These are phyloP conservation scores for Helogale parvula DNA, from an alignment of 2,113 vertebrate genomes.

Conservation along the genomic window DNA sequence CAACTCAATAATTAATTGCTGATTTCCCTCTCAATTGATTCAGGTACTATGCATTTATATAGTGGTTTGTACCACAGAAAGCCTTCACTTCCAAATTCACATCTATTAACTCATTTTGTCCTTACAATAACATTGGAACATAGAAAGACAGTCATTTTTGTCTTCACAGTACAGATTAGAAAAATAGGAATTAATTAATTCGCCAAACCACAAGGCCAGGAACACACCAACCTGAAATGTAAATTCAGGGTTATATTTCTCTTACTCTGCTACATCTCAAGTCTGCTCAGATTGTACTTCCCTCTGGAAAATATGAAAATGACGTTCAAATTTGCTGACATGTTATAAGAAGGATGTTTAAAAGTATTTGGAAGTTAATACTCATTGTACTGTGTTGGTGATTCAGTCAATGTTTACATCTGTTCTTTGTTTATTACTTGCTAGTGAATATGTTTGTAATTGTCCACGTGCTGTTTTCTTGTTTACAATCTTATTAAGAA, in stretches of 20 bases:
- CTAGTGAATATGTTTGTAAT: background rate
- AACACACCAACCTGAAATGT: rapidly evolving
- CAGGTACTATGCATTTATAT: background rate
- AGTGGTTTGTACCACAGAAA: background rate
- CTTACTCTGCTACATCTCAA: background rate
- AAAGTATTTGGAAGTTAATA: background rate
- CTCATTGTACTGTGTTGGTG: background rate
- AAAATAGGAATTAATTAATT: background rate
- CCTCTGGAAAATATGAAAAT: background rate
- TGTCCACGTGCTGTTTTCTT: background rate
- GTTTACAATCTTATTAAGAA: background rate
- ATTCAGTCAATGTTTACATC: background rate
- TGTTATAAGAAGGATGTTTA: background rate
- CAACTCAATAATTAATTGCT: background rate
- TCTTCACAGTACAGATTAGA: background rate
- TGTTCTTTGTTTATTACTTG: conserved; percentile 21
- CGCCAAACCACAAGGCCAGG: background rate
- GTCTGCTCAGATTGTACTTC: background rate
- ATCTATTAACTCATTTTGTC: background rate
- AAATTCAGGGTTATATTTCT: background rate
- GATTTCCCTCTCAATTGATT: background rate
- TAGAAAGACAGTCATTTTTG: background rate
- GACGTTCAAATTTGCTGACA: background rate
- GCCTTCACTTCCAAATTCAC: conserved; percentile 2
- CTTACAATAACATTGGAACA: background rate